A percentile compares a stretch with the other conserved stretches of the same genome.
These are phyloP conservation scores for Lepus townsendii DNA, from an alignment of 2,797 vertebrate species.

Conservation along the genomic window DNA sequence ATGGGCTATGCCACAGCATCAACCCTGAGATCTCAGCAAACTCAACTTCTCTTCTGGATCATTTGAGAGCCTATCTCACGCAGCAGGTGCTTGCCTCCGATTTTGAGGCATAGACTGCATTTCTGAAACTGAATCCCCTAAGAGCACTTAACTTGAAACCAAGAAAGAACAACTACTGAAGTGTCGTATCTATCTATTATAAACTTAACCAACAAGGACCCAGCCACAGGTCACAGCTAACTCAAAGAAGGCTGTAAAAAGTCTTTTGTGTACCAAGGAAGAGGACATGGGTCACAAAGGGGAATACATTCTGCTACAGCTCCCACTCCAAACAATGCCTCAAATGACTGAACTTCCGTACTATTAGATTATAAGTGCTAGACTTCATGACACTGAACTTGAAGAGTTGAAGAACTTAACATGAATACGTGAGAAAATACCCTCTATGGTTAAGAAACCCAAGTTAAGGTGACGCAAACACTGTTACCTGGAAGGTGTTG, in stretches of 20 bases:
- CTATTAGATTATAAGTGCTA: not conserved
- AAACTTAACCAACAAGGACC: not conserved
- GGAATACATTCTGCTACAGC: fast-evolving
- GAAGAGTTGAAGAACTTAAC: not conserved
- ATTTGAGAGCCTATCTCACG: not conserved
- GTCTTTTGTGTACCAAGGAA: not conserved
- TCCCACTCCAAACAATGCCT: not conserved
- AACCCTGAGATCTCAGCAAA: not conserved
- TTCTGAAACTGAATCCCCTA: not conserved
- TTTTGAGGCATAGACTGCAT: too few species aligned
- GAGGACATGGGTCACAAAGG: not conserved
- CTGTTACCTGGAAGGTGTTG: constrained; percentile 7
- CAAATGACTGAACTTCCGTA: not conserved
- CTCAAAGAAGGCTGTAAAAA: not conserved
- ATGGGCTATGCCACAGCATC: not conserved
- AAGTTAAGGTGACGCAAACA: constrained; percentile 5
- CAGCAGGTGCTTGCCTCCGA: too few species aligned
- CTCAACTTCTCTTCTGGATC: not conserved
- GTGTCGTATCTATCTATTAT: too few species aligned
- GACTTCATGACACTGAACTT: not conserved
- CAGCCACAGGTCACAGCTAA: not conserved
- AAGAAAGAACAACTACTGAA: not conserved
- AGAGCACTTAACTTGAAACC: not conserved
- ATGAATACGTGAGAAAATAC: not conserved
- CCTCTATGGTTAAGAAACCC: not conserved